phyloP scores from a whole-genome alignment of 2,797 vertebrate genomes.

The Nannoperca obscura region DNA sequence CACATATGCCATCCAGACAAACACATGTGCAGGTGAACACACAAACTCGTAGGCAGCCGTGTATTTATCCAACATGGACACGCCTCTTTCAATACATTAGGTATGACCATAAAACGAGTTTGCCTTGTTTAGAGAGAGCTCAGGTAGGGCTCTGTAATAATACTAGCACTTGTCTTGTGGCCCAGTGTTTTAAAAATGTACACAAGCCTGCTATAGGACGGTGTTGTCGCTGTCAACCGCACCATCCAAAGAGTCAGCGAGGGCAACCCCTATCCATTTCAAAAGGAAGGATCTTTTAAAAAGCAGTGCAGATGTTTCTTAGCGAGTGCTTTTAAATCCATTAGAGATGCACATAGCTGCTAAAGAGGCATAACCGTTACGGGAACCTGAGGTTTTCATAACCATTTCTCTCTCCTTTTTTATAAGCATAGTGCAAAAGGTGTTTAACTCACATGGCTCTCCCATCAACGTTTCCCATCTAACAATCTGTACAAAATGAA shows the following conservation, averaged over 20 bases:
- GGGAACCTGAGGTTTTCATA: conserved; percentile 38
- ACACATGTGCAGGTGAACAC: conserved; percentile 77
- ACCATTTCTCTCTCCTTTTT: not conserved
- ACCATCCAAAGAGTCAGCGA: conserved; percentile 48
- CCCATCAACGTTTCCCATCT: conserved; percentile 51
- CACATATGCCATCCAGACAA: conserved; percentile 39
- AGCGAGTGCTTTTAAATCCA: conserved; percentile 49
- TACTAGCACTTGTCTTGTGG: conserved; percentile 9
- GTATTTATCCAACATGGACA: conserved; percentile 61
- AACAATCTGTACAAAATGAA: conserved; percentile 78
- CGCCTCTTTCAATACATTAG: conserved; percentile 53
- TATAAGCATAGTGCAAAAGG: conserved; percentile 49
- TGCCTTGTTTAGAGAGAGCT: conserved; percentile 64
- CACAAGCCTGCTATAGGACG: conserved; percentile 43
- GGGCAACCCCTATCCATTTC: conserved; percentile 64
- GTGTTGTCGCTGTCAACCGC: conserved; percentile 63
- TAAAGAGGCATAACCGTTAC: conserved; percentile 33
- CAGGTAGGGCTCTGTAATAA: conserved; percentile 22
- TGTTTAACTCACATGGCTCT: conserved; percentile 65
- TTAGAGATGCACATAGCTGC: conserved; percentile 64
- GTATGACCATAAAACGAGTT: conserved; percentile 65
- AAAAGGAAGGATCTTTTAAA: conserved; percentile 39
- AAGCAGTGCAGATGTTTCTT: conserved; percentile 45
- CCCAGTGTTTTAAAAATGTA: conserved; percentile 45
- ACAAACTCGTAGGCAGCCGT: conserved; percentile 54